Evolutionary conservation across 2,888 invertebrate species (phyloP), one percentile per base, ranked within the genome.

Genomic region (Chesias legatella): DNA sequence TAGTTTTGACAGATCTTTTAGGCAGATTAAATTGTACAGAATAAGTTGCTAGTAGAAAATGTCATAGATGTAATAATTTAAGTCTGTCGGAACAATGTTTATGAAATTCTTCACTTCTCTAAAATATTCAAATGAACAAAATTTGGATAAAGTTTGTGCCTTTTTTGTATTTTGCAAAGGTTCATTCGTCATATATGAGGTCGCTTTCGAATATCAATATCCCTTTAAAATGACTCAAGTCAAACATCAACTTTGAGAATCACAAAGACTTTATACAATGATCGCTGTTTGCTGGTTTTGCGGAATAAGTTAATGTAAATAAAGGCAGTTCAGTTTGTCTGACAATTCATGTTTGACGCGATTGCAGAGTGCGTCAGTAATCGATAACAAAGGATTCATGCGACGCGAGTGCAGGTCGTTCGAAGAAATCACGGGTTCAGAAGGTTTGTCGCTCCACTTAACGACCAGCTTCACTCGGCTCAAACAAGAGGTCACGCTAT

Each of bases 251-350:
- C 45, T 61, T 64, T 60, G 62, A 60, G 53, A 65, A 63, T 70
- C 74, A 82, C 81, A 84, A 84, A 84, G 77, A 67, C 69, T 60
- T 78, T 75, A 70, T 69, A 65, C 64, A 70, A 83, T 80, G 70
- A 83, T 81, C 67, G 58, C 49, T 81, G 77, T 84, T 84, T 82
- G 70, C 72, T 51, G 54, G 60, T 2, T 69, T 75, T 76, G 64
- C 75, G 69, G 73, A 73, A 78, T 73, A 67, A 65, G 60, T 63
- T 71, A 67, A 76, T 68, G 77, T 65, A 77, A 79, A 82, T 70
- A 82, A 76, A 74, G 69, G 68, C 32, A 55, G 60, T 61, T 65
- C 58, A 63, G 70, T 78, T 74, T 74, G 72, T 73, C 63, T 60
- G 73, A 67, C 66, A 76, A 68, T 75, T 73, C 68, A 64, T 65